These are phyloP conservation scores for human DNA, from an alignment of 2,113 vertebrate genomes.

Conservation along the genomic window DNA sequence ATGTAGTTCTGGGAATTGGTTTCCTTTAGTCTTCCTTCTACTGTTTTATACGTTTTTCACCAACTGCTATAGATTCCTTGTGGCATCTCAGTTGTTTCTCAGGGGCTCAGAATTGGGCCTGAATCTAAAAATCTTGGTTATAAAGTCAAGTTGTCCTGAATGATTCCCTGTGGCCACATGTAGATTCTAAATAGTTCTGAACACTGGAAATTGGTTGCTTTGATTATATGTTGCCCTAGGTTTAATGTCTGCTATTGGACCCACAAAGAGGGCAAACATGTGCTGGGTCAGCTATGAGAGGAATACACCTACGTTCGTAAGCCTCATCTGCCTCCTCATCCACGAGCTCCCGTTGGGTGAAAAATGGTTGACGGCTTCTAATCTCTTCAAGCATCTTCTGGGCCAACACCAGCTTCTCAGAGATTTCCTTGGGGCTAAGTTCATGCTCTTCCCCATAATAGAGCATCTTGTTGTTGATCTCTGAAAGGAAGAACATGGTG, in stretches of 20 bases:
- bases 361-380: conserved; percentile 85
- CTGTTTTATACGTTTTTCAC: neutral
- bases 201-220: neutral
- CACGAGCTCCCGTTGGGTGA: conserved; percentile 84
- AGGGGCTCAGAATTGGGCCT: neutral
- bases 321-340: conserved; percentile 88
- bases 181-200: neutral
- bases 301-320: conserved; percentile 86
- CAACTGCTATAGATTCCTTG: neutral
- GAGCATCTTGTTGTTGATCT: conserved; percentile 92
- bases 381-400: conserved; percentile 90
- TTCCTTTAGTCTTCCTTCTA: neutral
- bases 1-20: neutral
- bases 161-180: neutral
- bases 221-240: neutral
- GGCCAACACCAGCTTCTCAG: conserved; percentile 82
- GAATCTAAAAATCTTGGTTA: neutral
- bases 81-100: neutral
- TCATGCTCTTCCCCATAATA: conserved; percentile 91
- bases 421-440: conserved; percentile 86
- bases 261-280: neutral
- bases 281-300: neutral
- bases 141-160: neutral
- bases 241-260: neutral
- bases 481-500: conserved; percentile 79